These are phyloP conservation scores for Drosophila rhopaloa DNA, from an alignment of 1,140 invertebrate species.

Conservation along the genomic window DNA sequence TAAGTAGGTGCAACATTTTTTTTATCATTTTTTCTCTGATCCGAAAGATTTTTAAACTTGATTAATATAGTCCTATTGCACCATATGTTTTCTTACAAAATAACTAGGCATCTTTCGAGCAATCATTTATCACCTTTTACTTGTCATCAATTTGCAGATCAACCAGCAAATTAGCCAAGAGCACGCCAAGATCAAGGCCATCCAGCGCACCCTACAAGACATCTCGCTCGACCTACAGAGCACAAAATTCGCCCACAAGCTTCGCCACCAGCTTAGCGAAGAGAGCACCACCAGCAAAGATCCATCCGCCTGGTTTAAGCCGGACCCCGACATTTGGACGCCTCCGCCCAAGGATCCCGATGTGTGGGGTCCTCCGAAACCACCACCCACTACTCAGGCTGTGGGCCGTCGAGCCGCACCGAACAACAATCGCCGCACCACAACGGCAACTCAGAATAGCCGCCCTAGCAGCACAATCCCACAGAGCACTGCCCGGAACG, in stretches of 20 bases:
- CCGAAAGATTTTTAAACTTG: no score
- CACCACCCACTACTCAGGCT: slow-evolving; percentile 52
- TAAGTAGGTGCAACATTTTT: no score
- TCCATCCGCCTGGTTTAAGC: slow-evolving; percentile 82
- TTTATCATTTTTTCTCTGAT: no score
- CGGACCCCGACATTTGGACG: slow-evolving; percentile 89
- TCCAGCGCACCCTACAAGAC: slow-evolving; percentile 88
- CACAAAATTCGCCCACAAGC: slow-evolving; percentile 70
- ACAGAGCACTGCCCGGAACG: slow-evolving; percentile 57
- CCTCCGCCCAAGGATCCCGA: slow-evolving; percentile 92
- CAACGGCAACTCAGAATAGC: slow-evolving; percentile 33
- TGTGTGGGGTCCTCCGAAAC: slow-evolving; percentile 95
- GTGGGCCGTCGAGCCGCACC: slow-evolving; percentile 85
- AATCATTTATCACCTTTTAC: not conserved
- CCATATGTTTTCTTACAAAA: no score
- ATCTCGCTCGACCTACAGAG: slow-evolving; percentile 82
- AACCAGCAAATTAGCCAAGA: slow-evolving; percentile 95
- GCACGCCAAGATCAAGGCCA: slow-evolving; percentile 95
- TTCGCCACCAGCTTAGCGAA: slow-evolving; percentile 67
- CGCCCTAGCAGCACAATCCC: slow-evolving; percentile 72
- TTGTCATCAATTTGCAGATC: slow-evolving; percentile 86
- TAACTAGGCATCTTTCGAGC: no score
- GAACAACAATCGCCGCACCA: slow-evolving; percentile 85
- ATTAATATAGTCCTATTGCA: no score
- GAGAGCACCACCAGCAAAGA: slow-evolving; percentile 70